These are phyloP conservation scores for Mionectes olivaceus DNA, from an alignment of 2,797 vertebrate genomes.

Conservation along the genomic window DNA sequence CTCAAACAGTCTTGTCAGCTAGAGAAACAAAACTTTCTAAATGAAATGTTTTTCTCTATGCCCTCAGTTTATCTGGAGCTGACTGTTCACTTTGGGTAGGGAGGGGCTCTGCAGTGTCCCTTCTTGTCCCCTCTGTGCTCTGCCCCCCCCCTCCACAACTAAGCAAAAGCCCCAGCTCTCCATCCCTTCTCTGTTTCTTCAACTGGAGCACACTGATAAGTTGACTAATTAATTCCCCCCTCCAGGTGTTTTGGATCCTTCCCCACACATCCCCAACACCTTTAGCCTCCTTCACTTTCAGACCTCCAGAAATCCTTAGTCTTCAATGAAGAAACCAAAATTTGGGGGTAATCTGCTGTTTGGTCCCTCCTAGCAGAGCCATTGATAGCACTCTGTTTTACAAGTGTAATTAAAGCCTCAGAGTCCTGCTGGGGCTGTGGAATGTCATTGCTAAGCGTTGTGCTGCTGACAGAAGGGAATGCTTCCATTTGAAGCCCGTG, in stretches of 20 bases:
- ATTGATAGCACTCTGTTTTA: neutral
- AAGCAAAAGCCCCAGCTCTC: neutral
- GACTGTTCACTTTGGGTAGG: neutral
- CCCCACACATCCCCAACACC: fast-evolving
- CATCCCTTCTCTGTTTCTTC: neutral
- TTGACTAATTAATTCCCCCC: neutral
- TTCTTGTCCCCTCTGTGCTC: neutral
- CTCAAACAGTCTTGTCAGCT: neutral
- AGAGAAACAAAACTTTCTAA: neutral
- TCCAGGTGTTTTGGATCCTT: neutral
- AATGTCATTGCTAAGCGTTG: constrained; percentile 26
- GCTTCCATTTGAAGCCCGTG: constrained; percentile 31
- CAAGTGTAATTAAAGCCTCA: neutral
- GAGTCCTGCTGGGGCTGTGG: neutral
- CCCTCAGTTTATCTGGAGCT: neutral
- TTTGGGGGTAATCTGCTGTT: neutral
- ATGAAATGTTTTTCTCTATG: neutral
- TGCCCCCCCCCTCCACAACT: neutral
- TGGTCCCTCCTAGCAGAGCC: neutral
- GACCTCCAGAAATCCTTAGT: neutral
- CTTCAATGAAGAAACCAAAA: neutral
- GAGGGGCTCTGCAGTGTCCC: neutral
- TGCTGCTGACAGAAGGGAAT: constrained; percentile 34
- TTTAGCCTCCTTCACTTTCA: neutral
- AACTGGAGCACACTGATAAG: neutral